Base-by-base conservation (phyloP, 2,888 invertebrate species). In the Chelonus formosanus region DNA sequence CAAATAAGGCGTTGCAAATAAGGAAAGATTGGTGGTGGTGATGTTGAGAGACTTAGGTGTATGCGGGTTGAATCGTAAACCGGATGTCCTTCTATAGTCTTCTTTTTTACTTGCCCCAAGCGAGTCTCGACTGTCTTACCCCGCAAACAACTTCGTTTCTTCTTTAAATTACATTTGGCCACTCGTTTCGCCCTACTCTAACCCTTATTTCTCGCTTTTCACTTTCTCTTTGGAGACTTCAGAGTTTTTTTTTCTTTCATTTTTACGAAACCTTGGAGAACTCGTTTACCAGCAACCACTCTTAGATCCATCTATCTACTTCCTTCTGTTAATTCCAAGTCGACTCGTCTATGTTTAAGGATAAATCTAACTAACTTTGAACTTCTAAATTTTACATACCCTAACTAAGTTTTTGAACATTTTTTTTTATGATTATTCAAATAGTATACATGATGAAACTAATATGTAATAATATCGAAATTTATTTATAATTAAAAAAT, bases 91-190 rank as follows among this genome's bases (percentile, higher is more conserved):
- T 31, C 54, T 31, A 44, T 62, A 20, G 32, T 34, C 62, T 35
- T 52, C 52, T 32, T 52, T 52, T 52, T 31, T 32, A 32, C 7
- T 52, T 52, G 8, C 5, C 34, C 34, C 52, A 31, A 52, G 32
- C 34, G 4, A 48, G 8, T 34, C 34, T 52, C 52, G 8, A 48
- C 32, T 52, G 52, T 52, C 52, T 52, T 34, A 32, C 48, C 34
- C 35, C 35, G 44, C 57, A 44, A 47, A 31, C 35, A 58, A 47
- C 58, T 58, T 58, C 44, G 60, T 76, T 77, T 73, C 77, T 78
- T 78, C 78, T 80, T 81, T 79, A 80, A 80, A 81, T 81, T 81
- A 80, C 80, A 79, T 81, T 80, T 80, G 81, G 80, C 80, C 80
- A 78, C 79, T 80, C 78, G 80, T 78, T 76, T 76, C 76, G 75